Evolutionary conservation across 2,888 invertebrate genomes (phyloP).

Genomic region (Latrodectus hesperus): DNA sequence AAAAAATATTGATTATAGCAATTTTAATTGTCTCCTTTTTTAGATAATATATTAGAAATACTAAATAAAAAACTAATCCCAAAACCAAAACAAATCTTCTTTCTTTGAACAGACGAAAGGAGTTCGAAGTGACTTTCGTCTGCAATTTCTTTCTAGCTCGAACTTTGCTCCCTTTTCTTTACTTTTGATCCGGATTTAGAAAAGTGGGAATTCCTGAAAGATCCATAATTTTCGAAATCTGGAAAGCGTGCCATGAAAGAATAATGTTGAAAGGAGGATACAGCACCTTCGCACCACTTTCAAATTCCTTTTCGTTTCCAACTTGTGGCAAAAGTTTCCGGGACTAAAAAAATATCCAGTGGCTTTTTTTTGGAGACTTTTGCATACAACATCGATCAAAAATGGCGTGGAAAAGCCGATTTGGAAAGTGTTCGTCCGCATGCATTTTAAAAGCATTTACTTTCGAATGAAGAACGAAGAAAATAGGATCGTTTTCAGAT

Average conservation of each 20-base stretch:
- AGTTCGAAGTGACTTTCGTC: background rate
- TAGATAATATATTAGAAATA: too few species aligned
- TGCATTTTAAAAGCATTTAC: conserved; percentile 47
- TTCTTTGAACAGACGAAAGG: too few species aligned
- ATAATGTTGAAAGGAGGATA: background rate
- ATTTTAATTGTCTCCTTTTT: too few species aligned
- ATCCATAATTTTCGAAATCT: conserved; percentile 47
- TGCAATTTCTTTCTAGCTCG: background rate
- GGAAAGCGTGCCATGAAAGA: conserved; percentile 43
- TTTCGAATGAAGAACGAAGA: conserved; percentile 1
- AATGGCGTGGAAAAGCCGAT: conserved; percentile 52
- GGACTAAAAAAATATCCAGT: background rate
- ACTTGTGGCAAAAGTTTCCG: conserved; percentile 4
- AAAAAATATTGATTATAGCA: too few species aligned
- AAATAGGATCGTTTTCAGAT: background rate
- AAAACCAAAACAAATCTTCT: too few species aligned
- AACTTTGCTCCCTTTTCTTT: background rate
- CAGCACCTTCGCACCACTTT: background rate
- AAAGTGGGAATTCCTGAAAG: conserved; percentile 17
- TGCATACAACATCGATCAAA: conserved; percentile 59
- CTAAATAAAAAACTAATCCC: too few species aligned
- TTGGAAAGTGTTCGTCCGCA: conserved; percentile 25
- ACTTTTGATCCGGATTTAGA: conserved; percentile 40
- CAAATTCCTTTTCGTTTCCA: background rate
- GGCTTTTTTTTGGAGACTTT: conserved; percentile 16